phyloP scores from a whole-genome alignment of 1,140 invertebrate genomes.

The Stegodyphus mimosarum region DNA sequence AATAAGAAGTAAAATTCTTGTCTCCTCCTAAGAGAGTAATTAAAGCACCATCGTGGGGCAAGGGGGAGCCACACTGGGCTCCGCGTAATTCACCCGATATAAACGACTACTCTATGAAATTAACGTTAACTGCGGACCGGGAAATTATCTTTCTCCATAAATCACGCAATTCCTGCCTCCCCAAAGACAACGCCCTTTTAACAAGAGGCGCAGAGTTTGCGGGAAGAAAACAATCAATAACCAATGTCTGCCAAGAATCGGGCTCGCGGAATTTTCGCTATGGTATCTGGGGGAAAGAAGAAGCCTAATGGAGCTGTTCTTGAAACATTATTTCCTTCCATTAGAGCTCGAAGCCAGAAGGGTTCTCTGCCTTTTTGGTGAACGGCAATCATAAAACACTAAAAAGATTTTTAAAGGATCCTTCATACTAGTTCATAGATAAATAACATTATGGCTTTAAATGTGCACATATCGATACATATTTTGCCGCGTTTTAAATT shows the following conservation, averaged over 20 bases:
- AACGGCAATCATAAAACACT: too few species aligned
- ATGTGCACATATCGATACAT: too few species aligned
- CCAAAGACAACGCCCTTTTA: slow-evolving; percentile 40
- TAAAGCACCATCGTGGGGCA: slow-evolving; percentile 9
- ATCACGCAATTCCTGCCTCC: slow-evolving; percentile 32
- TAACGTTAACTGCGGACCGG: slow-evolving; percentile 44
- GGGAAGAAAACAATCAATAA: slow-evolving; percentile 52
- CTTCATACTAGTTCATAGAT: too few species aligned
- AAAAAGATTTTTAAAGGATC: too few species aligned
- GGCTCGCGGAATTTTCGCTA: background rate
- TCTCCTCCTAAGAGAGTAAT: slow-evolving; percentile 9
- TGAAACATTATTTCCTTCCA: background rate
- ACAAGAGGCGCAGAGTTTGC: background rate
- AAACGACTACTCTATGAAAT: slow-evolving; percentile 38
- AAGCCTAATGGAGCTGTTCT: background rate
- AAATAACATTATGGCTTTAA: too few species aligned
- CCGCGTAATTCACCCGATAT: slow-evolving; percentile 30
- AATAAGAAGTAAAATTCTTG: too few species aligned
- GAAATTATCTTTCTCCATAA: slow-evolving; percentile 54
- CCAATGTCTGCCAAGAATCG: slow-evolving; percentile 9
- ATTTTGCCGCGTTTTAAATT: too few species aligned
- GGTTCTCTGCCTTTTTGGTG: too few species aligned
- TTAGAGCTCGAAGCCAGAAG: background rate
- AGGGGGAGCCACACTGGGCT: too few species aligned
- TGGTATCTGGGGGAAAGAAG: background rate